Conservation (phyloP, 2,888 invertebrate genomes). For the Muschampia plurimacula region DNA sequence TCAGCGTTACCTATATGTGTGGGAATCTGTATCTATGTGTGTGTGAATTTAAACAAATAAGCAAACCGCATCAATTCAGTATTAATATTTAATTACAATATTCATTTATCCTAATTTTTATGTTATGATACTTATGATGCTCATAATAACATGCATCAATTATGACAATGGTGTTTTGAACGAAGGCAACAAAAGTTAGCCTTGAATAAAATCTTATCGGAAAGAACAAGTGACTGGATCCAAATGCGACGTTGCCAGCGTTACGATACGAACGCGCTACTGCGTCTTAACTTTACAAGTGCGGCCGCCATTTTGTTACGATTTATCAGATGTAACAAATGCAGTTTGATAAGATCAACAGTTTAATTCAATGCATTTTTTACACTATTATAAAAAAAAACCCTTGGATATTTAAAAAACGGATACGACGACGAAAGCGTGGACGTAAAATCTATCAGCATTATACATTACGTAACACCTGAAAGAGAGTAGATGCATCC, state of each 20-base stretch:
- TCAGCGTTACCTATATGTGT: neutral
- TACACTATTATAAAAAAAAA: constrained; percentile 27
- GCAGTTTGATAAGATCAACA: constrained; percentile 57
- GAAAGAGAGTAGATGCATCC: constrained; percentile 58
- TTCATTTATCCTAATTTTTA: constrained; percentile 36
- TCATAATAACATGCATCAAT: constrained; percentile 22
- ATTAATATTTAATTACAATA: constrained; percentile 48
- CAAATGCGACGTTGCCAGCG: constrained; percentile 79
- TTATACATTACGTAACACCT: constrained; percentile 48
- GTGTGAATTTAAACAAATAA: constrained; percentile 7
- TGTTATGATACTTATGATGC: constrained; percentile 40
- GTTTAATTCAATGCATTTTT: constrained; percentile 42
- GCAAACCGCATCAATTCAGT: constrained; percentile 32
- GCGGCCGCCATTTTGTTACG: constrained; percentile 76
- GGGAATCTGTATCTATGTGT: constrained; percentile 3
- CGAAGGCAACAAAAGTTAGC: constrained; percentile 72
- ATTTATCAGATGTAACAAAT: constrained; percentile 59
- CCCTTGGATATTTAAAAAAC: neutral
- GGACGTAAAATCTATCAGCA: neutral
- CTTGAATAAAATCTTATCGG: constrained; percentile 81
- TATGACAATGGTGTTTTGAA: constrained; percentile 68
- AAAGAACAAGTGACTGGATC: constrained; percentile 67
- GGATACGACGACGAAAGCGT: neutral
- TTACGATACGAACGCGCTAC: constrained; percentile 62
- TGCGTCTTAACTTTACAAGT: constrained; percentile 78